A percentile compares a stretch with the other conserved stretches of the same genome.
phyloP scores from a whole-genome alignment of 2,888 invertebrate species.

The Oscheius sp. region DNA sequence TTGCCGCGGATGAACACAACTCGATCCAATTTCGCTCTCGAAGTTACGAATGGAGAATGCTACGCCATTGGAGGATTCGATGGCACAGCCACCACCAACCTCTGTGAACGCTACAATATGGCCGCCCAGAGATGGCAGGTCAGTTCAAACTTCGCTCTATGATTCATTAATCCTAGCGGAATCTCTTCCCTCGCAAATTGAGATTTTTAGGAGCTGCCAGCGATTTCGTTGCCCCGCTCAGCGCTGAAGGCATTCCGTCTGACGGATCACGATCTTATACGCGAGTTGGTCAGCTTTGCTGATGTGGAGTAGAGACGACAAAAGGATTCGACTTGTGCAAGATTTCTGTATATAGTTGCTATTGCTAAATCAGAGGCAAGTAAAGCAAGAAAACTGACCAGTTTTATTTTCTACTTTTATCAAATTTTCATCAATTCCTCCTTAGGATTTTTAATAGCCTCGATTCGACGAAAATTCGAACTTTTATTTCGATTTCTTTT shows the following conservation, averaged over 20 bases:
- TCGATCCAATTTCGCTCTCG: conserved; percentile 24
- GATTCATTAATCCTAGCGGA: no score
- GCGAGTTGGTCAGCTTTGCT: conserved; percentile 37
- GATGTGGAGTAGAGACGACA: no score
- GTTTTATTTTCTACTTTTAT: no score
- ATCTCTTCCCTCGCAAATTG: neutral
- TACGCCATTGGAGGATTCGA: conserved; percentile 52
- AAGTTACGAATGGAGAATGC: conserved; percentile 12
- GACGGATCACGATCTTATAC: conserved; percentile 36
- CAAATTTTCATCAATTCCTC: no score
- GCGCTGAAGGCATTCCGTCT: conserved; percentile 38
- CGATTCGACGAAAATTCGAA: no score
- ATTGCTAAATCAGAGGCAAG: no score
- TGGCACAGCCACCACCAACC: conserved; percentile 27
- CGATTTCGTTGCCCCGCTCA: conserved; percentile 37
- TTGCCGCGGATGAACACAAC: conserved; percentile 38
- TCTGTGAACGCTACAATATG: conserved; percentile 4
- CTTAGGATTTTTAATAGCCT: no score
- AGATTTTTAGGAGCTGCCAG: conserved; percentile 23
- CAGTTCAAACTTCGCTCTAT: neutral
- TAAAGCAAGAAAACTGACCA: no score
- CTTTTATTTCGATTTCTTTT: no score
- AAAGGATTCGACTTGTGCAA: neutral
- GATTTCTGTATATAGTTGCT: neutral
- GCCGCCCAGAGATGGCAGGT: conserved; percentile 22